Conservation (phyloP, 1,140 invertebrate species). For the Apis florea region DNA sequence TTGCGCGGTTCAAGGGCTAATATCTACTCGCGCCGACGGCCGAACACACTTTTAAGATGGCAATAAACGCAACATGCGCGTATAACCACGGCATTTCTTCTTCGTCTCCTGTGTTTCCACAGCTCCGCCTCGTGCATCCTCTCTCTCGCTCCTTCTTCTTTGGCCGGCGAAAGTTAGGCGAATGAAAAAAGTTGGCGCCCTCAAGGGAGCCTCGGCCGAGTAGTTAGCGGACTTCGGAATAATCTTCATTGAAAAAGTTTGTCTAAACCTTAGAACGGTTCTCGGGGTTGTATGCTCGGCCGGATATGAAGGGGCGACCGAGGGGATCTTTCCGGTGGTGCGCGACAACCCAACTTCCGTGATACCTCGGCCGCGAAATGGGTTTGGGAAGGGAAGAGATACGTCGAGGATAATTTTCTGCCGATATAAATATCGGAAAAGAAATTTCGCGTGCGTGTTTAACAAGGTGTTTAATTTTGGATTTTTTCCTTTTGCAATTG, state of each 20-base stretch:
- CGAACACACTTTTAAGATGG: slow-evolving; percentile 57
- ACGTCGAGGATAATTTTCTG: no score
- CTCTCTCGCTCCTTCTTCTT: slow-evolving; percentile 49
- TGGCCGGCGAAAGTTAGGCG: slow-evolving; percentile 69
- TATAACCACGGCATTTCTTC: slow-evolving; percentile 32
- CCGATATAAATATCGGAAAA: no score
- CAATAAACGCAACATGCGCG: slow-evolving; percentile 61
- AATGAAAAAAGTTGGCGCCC: slow-evolving; percentile 79
- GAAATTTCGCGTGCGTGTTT: no score
- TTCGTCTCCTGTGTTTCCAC: slow-evolving; percentile 54
- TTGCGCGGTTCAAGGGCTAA: slow-evolving; percentile 46
- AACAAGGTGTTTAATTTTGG: no score
- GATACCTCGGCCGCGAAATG: neutral
- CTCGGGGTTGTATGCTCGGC: slow-evolving; percentile 64
- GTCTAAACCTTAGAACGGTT: slow-evolving; percentile 73
- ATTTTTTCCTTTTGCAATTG: no score
- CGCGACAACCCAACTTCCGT: slow-evolving; percentile 42
- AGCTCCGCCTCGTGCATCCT: slow-evolving; percentile 3
- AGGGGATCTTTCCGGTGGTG: slow-evolving; percentile 40
- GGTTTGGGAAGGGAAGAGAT: no score
- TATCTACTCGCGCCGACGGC: slow-evolving; percentile 25
- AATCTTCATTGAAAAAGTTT: slow-evolving; percentile 80
- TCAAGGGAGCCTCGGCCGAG: slow-evolving; percentile 71
- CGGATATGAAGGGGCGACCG: slow-evolving; percentile 70
- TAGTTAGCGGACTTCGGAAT: slow-evolving; percentile 77